Base-by-base conservation (phyloP, 2,797 vertebrate genomes). In the Schizopygopsis malacanthus region DNA sequence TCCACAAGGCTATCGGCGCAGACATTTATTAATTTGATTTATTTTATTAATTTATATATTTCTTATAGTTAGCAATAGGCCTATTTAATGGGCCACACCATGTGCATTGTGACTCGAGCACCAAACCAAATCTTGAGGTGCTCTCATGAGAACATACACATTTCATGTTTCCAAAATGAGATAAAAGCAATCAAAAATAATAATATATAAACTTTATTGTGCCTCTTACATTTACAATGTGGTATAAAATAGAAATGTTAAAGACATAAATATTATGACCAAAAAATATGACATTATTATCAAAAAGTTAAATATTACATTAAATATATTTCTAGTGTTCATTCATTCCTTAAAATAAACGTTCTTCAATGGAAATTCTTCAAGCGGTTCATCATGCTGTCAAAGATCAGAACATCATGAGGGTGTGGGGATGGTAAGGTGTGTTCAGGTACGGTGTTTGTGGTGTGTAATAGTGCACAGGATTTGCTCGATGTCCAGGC, bases 401-500 rank as follows among this genome's bases (percentile, higher is more conserved):
- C 45, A 39, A 39, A 52, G 25, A 54, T 89, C 43, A 89, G 52
- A 88, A 81, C 54, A 84, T 72, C 3, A 84, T 3, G 39, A 88
- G 83, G 15, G 84, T 65, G 39, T 87, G 92, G 4, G 77, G 89
- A 3, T 52, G 86, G 39, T 61, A 85, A 11, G 81, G 2, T 1
- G 85, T 80, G 33, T 54, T 56, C 45, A 91, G 82, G 6, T 88
- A 89, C 41, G 16, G 18, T 28, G 79, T 69, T 76, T 89, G 85
- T 0, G 89, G 89, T 2, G 91, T 18, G 18, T 91, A 91, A 70
- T 93, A 16, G 82, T 85, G 91, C 28, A 92, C 41, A 7, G 84
- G 88, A 9, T 88, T 2, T 28, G 63, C 50, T 50, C 70, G 89
- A 65, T 87, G 91, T 81, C 73, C 89, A 83, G 69, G 89, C 0